Evolutionary conservation across 2,888 invertebrate genomes (phyloP).

Genomic region (Limnephilus rhombicus): DNA sequence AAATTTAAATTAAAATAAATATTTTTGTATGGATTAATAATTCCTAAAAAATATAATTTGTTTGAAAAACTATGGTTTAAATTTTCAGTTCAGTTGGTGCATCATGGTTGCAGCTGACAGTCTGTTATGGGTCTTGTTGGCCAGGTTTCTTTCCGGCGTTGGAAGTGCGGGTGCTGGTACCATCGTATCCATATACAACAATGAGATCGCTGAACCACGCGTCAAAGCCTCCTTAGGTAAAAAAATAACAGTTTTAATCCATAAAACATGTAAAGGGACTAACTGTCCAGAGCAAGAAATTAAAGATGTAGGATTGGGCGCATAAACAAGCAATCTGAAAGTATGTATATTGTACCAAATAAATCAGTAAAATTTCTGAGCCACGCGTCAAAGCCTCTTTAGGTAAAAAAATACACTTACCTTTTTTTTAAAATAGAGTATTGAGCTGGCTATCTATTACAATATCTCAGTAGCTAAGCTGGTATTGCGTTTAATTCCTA

Average conservation of each 20-base stretch:
- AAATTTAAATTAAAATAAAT: too few relatives aligned
- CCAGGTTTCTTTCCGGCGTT: conserved; percentile 52
- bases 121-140: conserved; percentile 50
- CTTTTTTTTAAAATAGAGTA: too few relatives aligned
- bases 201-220: conserved; percentile 56
- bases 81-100: conserved; percentile 59
- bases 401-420: too few relatives aligned
- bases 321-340: too few relatives aligned
- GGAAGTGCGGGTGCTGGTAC: conserved; percentile 58
- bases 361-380: too few relatives aligned
- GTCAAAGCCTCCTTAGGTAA: conserved; percentile 71
- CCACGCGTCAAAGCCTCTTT: too few relatives aligned
- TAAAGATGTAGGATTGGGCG: background rate
- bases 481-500: too few relatives aligned
- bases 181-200: conserved; percentile 59
- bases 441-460: too few relatives aligned
- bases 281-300: background rate
- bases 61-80: background rate
- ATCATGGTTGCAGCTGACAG: conserved; percentile 47
- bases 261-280: background rate
- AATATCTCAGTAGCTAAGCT: too few relatives aligned
- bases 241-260: background rate
- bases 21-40: too few relatives aligned
- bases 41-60: background rate
- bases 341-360: too few relatives aligned